A percentile compares a stretch with the other conserved stretches of the same genome.
Evolutionary conservation across 2,888 invertebrate species (phyloP).

Genomic region (Rhagium mordax): DNA sequence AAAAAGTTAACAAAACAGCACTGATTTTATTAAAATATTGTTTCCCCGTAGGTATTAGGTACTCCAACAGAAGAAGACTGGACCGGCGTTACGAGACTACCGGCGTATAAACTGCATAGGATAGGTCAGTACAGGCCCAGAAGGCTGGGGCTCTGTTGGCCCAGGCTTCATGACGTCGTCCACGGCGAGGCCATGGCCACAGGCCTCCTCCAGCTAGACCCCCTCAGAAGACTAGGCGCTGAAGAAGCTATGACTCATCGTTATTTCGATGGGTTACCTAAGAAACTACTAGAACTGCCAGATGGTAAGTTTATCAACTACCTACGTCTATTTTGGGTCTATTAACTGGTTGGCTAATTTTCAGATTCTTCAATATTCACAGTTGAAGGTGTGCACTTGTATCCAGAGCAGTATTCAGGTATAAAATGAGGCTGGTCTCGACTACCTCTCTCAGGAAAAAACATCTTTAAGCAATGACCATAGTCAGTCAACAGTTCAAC

Average conservation of each 20-base stretch:
- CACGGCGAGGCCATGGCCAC: constrained; percentile 92
- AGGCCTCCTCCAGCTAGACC: constrained; percentile 89
- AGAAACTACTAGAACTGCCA: constrained; percentile 90
- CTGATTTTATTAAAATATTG: too few species aligned
- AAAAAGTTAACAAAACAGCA: too few species aligned
- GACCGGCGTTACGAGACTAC: constrained; percentile 90
- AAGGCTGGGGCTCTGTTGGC: constrained; percentile 89
- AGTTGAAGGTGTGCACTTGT: constrained; percentile 91
- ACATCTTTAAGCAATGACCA: constrained; percentile 47
- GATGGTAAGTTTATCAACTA: constrained; percentile 80
- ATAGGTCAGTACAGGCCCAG: constrained; percentile 82
- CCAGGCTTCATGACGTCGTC: constrained; percentile 90
- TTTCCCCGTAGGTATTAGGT: constrained; percentile 82
- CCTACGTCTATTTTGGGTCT: not conserved
- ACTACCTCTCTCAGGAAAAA: constrained; percentile 63
- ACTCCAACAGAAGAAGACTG: constrained; percentile 96
- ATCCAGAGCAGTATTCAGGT: constrained; percentile 80
- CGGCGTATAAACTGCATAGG: constrained; percentile 87
- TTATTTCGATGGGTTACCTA: constrained; percentile 93
- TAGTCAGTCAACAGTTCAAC: constrained; percentile 24
- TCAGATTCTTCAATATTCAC: constrained; percentile 96
- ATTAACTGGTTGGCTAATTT: constrained; percentile 68
- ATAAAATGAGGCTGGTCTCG: constrained; percentile 63
- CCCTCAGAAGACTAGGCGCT: constrained; percentile 89
- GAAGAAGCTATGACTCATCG: constrained; percentile 88